A percentile compares a stretch with the other conserved stretches of the same genome.
phyloP scores from a whole-genome alignment of 2,797 vertebrate species.

The Acanthis flammea region DNA sequence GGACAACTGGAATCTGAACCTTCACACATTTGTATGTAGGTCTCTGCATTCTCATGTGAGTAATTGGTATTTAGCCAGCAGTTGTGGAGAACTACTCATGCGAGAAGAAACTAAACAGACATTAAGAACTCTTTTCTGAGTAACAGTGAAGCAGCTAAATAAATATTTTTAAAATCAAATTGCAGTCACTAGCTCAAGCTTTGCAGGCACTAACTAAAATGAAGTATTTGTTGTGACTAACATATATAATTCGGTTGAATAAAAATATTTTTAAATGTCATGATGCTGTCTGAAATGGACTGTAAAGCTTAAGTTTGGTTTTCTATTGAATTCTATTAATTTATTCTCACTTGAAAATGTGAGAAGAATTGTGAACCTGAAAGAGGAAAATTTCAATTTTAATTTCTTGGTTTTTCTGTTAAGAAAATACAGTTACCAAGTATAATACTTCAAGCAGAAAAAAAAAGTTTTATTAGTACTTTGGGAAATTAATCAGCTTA shows the following conservation, averaged over 20 bases:
- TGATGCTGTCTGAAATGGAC: not conserved
- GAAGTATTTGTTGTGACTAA: not conserved
- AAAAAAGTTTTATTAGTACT: slow-evolving; percentile 40
- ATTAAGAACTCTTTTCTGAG: not conserved
- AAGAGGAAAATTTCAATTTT: slow-evolving; percentile 26
- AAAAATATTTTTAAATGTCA: not conserved
- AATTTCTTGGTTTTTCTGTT: slow-evolving; percentile 16
- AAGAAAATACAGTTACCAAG: slow-evolving; percentile 35
- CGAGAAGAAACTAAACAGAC: not conserved
- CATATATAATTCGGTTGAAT: not conserved
- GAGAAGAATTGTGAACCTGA: not conserved
- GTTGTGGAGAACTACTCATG: not conserved
- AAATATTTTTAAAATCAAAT: not conserved
- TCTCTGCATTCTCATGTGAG: not conserved
- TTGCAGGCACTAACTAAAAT: not conserved
- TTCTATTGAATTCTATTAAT: not conserved
- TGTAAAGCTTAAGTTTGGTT: not conserved
- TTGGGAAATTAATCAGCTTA: slow-evolving; percentile 37
- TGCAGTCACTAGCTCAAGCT: not conserved
- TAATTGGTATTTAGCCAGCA: not conserved
- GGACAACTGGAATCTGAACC: not conserved
- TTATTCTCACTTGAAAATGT: not conserved
- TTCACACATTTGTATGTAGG: not conserved
- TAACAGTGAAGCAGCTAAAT: not conserved
- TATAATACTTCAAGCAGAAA: slow-evolving; percentile 11